These are phyloP conservation scores for Blera fallax DNA, from an alignment of 2,888 invertebrate species.

Conservation along the genomic window DNA sequence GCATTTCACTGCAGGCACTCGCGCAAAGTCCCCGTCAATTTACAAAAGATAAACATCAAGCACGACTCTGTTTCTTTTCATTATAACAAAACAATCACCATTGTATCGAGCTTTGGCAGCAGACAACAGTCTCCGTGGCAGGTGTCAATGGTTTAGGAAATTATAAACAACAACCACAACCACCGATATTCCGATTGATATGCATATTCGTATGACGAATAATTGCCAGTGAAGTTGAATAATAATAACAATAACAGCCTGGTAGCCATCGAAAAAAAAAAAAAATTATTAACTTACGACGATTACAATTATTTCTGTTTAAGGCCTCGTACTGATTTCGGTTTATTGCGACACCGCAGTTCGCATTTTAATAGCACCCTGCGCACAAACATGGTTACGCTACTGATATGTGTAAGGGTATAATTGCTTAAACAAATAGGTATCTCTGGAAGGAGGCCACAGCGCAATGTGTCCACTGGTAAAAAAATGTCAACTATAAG, in stretches of 20 bases:
- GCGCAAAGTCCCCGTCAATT: conserved; percentile 40
- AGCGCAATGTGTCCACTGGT: conserved; percentile 12
- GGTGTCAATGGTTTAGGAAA: conserved; percentile 68
- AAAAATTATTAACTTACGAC: conserved; percentile 52
- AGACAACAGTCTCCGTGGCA: conserved; percentile 46
- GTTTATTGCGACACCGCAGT: conserved; percentile 64
- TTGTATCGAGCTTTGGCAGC: conserved; percentile 47
- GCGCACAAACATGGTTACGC: conserved; percentile 41
- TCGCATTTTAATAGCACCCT: conserved; percentile 68
- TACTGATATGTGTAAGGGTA: conserved; percentile 45
- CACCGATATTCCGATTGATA: conserved; percentile 45
- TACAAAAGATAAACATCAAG: conserved; percentile 59
- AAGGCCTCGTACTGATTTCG: conserved; percentile 73
- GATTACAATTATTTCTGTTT: conserved; percentile 71
- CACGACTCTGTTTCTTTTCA: conserved; percentile 38
- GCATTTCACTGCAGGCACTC: conserved; percentile 43
- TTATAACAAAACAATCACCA: conserved; percentile 54
- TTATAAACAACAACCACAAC: conserved; percentile 34
- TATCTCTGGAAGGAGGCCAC: conserved; percentile 68
- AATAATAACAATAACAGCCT: conserved; percentile 54
- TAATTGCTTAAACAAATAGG: conserved; percentile 63
- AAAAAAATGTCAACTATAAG: conserved; percentile 49
- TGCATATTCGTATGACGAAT: conserved; percentile 69
- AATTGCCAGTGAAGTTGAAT: conserved; percentile 62
- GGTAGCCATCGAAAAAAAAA: conserved; percentile 20